Base-by-base conservation (phyloP, 2,797 vertebrate species). In the Clarias pachynema region DNA sequence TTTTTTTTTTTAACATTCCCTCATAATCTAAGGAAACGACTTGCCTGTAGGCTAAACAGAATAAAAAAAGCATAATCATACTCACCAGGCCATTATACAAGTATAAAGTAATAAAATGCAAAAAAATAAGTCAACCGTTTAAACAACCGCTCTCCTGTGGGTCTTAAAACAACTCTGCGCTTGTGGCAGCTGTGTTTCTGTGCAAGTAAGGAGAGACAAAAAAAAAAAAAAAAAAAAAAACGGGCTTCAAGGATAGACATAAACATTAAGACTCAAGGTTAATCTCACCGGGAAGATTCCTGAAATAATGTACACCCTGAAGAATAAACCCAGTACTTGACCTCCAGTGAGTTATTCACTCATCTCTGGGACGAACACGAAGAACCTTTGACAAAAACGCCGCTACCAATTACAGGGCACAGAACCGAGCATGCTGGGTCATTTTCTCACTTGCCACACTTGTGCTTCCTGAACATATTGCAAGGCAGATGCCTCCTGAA, bases 271-370 rank as follows among this genome's bases (percentile, higher is more conserved):
- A 26, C 44, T 84, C 82, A 80, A 88, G 57, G 69, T 84, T 78
- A 80, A 24, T 84, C 70, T 72, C 44, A 57, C 57, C n/a, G 31
- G 34, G 53, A 79, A 29, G 26, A 72, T 20, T 60, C 62, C 66
- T 78, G 80, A 85, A 86, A 86, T 86, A 88, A 77, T 70, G 91
- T 94, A 94, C 1, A 95, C 95, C 95, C 95, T 95, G 92, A 94
- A 92, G 84, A 68, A 89, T 40, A 79, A 79, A 63, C 20, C 49
- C 70, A 16, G 49, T 44, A 60, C 63, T 77, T 70, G 40, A 60
- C 14, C 79, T 59, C 49, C 53, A 57, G 15, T 49, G 18, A 60
- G 75, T 40, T 40, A 60, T 69, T 65, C 29, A 85, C 49, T 20
- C 37, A 81, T 65, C 24, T 81, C 26, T n/a, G 77, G 56, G 66